Conservation (phyloP, 1,140 invertebrate species). For the Eriocheir sinensis region DNA sequence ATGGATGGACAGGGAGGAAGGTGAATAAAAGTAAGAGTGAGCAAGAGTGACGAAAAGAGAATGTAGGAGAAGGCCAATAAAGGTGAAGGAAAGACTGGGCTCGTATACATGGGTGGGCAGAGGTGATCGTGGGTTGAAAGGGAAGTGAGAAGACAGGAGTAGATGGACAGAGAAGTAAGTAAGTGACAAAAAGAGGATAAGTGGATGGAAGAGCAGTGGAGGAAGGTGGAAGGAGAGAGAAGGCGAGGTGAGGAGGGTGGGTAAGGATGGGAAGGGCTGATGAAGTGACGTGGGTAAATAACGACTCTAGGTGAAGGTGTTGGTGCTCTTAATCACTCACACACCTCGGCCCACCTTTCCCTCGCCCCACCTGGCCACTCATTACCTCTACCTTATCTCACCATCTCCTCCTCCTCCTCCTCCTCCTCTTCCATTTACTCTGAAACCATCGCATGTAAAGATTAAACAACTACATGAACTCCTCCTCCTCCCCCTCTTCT, state of each 20-base stretch:
- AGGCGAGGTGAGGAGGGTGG: not conserved
- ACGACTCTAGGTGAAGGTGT: slow-evolving; percentile 12
- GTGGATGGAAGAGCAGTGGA: not conserved
- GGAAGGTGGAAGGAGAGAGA: not conserved
- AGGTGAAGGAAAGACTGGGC: too few species aligned
- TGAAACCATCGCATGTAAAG: not conserved
- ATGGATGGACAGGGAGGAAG: too few species aligned
- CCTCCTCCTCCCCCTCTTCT: not conserved
- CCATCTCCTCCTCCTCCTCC: not conserved
- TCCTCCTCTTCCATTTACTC: slow-evolving; percentile 19
- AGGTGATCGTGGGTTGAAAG: too few species aligned
- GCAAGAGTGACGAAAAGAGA: too few species aligned
- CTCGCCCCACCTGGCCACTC: not conserved
- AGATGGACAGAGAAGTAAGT: too few species aligned
- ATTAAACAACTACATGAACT: not conserved
- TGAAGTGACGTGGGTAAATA: not conserved
- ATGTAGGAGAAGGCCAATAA: too few species aligned
- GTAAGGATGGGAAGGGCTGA: not conserved
- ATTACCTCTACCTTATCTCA: not conserved
- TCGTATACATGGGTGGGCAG: too few species aligned
- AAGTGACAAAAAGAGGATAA: too few species aligned
- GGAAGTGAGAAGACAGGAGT: too few species aligned
- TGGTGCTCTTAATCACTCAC: not conserved
- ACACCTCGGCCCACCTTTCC: not conserved
- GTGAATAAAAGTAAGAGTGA: too few species aligned